These are phyloP conservation scores for Belonocnema kinseyi DNA, from an alignment of 1,140 invertebrate genomes.

Conservation along the genomic window DNA sequence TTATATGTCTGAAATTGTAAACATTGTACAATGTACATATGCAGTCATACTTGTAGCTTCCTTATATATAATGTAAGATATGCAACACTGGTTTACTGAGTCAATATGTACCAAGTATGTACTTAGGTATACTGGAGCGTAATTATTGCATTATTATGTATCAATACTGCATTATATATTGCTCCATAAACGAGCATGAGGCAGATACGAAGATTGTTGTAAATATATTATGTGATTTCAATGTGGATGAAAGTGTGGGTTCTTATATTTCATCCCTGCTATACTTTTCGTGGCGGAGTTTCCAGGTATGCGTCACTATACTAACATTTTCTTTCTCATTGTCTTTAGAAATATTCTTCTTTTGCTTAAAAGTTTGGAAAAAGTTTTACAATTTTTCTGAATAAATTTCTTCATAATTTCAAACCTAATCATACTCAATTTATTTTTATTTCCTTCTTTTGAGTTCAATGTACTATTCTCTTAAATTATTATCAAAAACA, in stretches of 20 bases:
- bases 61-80: constrained; percentile 22
- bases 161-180: constrained; percentile 4
- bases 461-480: no score
- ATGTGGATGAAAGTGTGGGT: constrained; percentile 69
- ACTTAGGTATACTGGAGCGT: background rate
- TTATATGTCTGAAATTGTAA: constrained; percentile 15
- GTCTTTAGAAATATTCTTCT: background rate
- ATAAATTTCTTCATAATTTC: no score
- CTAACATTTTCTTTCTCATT: constrained; percentile 37
- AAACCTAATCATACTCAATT: no score
- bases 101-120: background rate
- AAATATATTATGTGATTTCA: constrained; percentile 73
- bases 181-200: background rate
- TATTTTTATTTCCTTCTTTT: no score
- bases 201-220: constrained; percentile 58
- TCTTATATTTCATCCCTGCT: constrained; percentile 60
- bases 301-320: constrained; percentile 73
- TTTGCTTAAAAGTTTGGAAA: background rate
- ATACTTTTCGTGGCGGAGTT: constrained; percentile 78
- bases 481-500: no score
- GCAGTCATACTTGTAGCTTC: background rate
- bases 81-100: background rate
- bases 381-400: no score
- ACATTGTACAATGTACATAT: background rate
- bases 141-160: constrained; percentile 2